These are phyloP conservation scores for Phaenicophaeus curvirostris DNA, from an alignment of 2,797 vertebrate genomes.

Conservation along the genomic window DNA sequence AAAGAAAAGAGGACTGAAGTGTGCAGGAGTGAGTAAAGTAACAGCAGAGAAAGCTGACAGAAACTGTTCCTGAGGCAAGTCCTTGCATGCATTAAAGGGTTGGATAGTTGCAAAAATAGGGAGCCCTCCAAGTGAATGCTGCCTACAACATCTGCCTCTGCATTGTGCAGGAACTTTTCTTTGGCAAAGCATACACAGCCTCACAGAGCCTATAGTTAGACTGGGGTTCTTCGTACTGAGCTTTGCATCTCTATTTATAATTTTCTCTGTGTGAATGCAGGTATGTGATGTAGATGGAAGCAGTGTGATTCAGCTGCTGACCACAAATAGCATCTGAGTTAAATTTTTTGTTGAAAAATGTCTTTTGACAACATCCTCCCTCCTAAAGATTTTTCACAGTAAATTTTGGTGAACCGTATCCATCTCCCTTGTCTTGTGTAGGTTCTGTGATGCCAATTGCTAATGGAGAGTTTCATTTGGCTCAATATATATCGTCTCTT, in stretches of 20 bases:
- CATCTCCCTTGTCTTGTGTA: constrained; percentile 15
- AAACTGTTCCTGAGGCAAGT: not conserved
- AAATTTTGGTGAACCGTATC: constrained; percentile 16
- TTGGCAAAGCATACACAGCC: constrained; percentile 15
- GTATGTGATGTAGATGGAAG: not conserved
- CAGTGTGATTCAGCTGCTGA: not conserved
- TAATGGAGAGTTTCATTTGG: constrained; percentile 1
- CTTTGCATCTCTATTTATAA: not conserved
- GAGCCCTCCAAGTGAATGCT: constrained; percentile 29
- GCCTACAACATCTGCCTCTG: constrained; percentile 48
- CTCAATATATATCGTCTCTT: not conserved
- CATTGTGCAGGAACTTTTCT: constrained; percentile 3
- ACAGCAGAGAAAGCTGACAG: constrained; percentile 27
- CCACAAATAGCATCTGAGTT: not conserved
- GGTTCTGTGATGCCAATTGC: constrained; percentile 25
- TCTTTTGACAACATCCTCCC: not conserved
- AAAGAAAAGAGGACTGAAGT: not conserved
- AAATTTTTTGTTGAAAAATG: not conserved
- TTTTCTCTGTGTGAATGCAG: not conserved
- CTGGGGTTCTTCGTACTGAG: not conserved
- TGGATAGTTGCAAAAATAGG: constrained; percentile 18
- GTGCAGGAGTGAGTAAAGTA: constrained; percentile 12
- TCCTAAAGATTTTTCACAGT: not conserved
- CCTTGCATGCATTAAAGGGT: not conserved
- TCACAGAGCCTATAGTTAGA: not conserved